Percentiles rank a stretch among this genome's conserved stretches.
These are phyloP conservation scores for Esox lucius DNA, from an alignment of 2,797 vertebrate species.

Conservation along the genomic window DNA sequence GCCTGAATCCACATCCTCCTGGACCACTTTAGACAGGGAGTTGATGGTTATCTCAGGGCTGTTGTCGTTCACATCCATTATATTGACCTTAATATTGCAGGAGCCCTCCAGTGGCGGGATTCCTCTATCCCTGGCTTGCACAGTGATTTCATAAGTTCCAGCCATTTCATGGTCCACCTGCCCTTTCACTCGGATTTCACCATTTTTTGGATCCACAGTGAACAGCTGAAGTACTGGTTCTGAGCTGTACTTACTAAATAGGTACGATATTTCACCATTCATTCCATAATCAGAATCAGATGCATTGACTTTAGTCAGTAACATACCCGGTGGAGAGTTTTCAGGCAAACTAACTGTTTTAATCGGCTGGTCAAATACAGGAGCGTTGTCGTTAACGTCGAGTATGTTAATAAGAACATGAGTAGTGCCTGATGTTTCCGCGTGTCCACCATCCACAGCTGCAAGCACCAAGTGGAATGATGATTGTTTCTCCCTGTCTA, in stretches of 20 bases:
- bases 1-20: constrained; percentile 70
- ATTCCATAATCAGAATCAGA: constrained; percentile 78
- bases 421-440: constrained; percentile 68
- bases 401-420: constrained; percentile 70
- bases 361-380: constrained; percentile 67
- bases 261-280: constrained; percentile 76
- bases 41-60: constrained; percentile 73
- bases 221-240: constrained; percentile 69
- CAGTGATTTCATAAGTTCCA: constrained; percentile 73
- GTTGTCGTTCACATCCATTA: constrained; percentile 81
- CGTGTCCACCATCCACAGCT: constrained; percentile 75
- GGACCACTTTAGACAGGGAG: constrained; percentile 70
- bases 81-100: constrained; percentile 76
- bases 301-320: constrained; percentile 77
- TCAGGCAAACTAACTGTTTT: constrained; percentile 74
- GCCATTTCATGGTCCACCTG: constrained; percentile 76
- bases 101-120: constrained; percentile 78
- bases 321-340: constrained; percentile 68
- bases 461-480: constrained; percentile 72
- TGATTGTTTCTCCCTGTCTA: constrained; percentile 78
- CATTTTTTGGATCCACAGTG: constrained; percentile 67
- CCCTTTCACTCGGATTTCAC: constrained; percentile 71
- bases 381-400: constrained; percentile 81
- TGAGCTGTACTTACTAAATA: constrained; percentile 77
- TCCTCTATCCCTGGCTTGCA: constrained; percentile 76